Conservation (phyloP, 2,797 vertebrate species). For the Molossus molossus region DNA sequence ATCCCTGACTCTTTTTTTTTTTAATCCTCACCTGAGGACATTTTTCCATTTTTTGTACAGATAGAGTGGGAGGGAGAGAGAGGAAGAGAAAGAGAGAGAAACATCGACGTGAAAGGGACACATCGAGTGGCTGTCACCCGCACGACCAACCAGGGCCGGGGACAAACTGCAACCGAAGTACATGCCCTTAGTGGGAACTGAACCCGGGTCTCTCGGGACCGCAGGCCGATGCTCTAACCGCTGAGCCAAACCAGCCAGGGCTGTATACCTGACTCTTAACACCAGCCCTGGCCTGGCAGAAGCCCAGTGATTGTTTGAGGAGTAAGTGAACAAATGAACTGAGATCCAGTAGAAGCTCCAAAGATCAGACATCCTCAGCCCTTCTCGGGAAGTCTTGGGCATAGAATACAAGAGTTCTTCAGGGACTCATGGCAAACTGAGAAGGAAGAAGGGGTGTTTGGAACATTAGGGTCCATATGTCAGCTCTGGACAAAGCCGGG, state of each 20-base stretch:
- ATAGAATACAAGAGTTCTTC: neutral
- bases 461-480: neutral
- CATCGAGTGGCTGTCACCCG: no score
- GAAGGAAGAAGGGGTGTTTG: neutral
- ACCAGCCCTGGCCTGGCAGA: neutral
- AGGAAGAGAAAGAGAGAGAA: no score
- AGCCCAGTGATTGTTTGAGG: neutral
- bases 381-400: neutral
- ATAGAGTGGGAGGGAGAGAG: no score
- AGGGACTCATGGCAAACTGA: neutral
- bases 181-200: no score
- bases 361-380: neutral
- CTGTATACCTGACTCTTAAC: neutral
- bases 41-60: no score
- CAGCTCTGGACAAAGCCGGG: conserved; percentile 3
- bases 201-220: no score
- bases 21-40: no score
- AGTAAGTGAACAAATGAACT: neutral
- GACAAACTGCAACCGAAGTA: no score
- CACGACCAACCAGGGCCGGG: no score
- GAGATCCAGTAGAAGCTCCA: neutral
- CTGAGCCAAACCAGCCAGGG: no score
- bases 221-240: no score
- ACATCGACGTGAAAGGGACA: no score
- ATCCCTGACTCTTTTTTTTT: neutral